phyloP scores from a whole-genome alignment of 2,113 vertebrate species.

The Corvus moneduloides region DNA sequence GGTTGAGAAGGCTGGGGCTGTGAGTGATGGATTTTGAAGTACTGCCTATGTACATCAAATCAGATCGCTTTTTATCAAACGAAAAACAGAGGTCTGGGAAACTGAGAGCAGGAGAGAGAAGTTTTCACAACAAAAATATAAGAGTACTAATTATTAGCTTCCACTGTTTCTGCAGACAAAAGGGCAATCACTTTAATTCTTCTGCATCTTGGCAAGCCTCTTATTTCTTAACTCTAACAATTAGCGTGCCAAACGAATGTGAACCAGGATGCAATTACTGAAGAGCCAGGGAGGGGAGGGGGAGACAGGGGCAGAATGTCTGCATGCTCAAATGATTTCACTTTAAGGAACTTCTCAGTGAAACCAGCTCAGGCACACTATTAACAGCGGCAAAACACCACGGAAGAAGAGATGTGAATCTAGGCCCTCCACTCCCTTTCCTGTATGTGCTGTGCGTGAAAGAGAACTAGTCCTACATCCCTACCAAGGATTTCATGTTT shows the following conservation, averaged over 20 bases:
- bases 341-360: neutral
- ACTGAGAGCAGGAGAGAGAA: neutral
- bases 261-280: slow-evolving; percentile 25
- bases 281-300: neutral
- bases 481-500: fast-evolving
- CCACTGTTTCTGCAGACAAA: slow-evolving; percentile 43
- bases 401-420: neutral
- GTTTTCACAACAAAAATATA: slow-evolving; percentile 25
- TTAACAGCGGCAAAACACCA: neutral
- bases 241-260: neutral
- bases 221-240: slow-evolving; percentile 29
- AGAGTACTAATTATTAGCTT: neutral
- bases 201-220: slow-evolving; percentile 16
- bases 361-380: neutral
- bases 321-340: neutral
- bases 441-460: neutral
- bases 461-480: neutral
- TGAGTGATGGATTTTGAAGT: slow-evolving; percentile 39
- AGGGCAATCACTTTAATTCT: slow-evolving; percentile 35
- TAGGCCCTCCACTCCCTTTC: neutral
- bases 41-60: neutral
- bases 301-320: neutral
- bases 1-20: neutral
- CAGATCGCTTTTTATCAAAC: neutral
- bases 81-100: neutral